Evolutionary conservation across 2,888 invertebrate genomes (phyloP), one percentile per base, ranked within the genome.

Genomic region (Lutraria lutraria): DNA sequence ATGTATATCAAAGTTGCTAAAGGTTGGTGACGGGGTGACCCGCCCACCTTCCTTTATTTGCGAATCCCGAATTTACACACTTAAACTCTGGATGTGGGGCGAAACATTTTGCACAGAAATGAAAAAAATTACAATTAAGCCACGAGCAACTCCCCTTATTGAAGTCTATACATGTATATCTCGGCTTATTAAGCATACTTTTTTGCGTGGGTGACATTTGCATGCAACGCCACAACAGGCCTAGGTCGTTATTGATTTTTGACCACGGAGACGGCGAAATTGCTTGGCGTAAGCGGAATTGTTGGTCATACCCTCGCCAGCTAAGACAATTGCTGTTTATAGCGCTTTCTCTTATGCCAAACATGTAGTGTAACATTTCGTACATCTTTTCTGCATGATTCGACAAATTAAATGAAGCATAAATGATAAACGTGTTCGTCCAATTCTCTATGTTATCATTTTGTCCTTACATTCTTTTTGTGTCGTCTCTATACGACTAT

Each of bases 401-500:
- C 15, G 25, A 21, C 53, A 89, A 25, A 72, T 87, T 84, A 43
- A 89, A 63, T 0, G 84, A 81, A 6, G 52, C n/a, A 72, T 56
- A 89, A 10, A 89, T 85, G n/a, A 83, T 76, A 82, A 89, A 89
- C 0, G 89, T 87, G 60, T 87, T 81, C 0, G 89, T 84, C 89
- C 89, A 89, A 0, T 81, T 68, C 19, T 89, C 87, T 60, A 87
- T 85, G 3, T 31, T 25, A 16, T 16, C 0, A 86, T 76, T 82
- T 81, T 87, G 0, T 87, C 87, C 29, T 29, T 79, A 31, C 72
- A 54, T 29, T 72, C 53, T 60, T 80, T 85, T 0, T 19, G 19
- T 1, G 21, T 54, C 0, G 81, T n/a, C 43, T 81, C 81, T 25
- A 86, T n/a, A 0, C 12, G 12, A 12, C 81, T 68, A 0, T 19